These are phyloP conservation scores for Agrilus cyanescens DNA, from an alignment of 2,888 invertebrate genomes.

Conservation along the genomic window DNA sequence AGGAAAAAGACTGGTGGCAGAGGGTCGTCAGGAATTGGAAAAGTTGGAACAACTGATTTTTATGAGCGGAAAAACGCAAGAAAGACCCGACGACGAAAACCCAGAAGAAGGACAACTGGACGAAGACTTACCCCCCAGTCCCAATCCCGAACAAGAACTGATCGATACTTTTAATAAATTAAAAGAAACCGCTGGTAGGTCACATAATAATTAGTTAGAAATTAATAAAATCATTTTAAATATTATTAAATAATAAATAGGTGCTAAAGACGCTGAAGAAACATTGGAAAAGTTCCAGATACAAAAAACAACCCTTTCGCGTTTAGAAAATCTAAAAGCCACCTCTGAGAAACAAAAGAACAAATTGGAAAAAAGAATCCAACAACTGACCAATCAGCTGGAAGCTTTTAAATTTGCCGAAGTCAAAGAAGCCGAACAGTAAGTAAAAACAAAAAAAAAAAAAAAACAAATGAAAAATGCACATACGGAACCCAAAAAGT, in stretches of 20 bases:
- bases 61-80: constrained; percentile 41
- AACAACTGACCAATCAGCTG: constrained; percentile 52
- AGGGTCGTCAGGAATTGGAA: constrained; percentile 60
- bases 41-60: constrained; percentile 67
- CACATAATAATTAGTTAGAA: too few species aligned
- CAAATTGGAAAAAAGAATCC: constrained; percentile 52
- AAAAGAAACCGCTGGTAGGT: constrained; percentile 65
- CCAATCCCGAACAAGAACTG: constrained; percentile 36
- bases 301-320: constrained; percentile 60
- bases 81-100: constrained; percentile 28
- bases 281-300: constrained; percentile 61
- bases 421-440: constrained; percentile 72
- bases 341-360: constrained; percentile 65
- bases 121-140: constrained; percentile 6
- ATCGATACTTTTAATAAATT: constrained; percentile 60
- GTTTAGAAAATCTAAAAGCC: constrained; percentile 56
- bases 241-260: constrained; percentile 28
- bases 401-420: constrained; percentile 71
- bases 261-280: constrained; percentile 61
- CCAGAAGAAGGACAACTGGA: constrained; percentile 21
- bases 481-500: neutral
- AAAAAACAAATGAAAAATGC: neutral
- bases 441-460: constrained; percentile 26
- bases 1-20: constrained; percentile 58
- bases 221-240: constrained; percentile 1